These are phyloP conservation scores for Perognathus longimembris DNA, from an alignment of 2,113 vertebrate genomes.

Conservation along the genomic window DNA sequence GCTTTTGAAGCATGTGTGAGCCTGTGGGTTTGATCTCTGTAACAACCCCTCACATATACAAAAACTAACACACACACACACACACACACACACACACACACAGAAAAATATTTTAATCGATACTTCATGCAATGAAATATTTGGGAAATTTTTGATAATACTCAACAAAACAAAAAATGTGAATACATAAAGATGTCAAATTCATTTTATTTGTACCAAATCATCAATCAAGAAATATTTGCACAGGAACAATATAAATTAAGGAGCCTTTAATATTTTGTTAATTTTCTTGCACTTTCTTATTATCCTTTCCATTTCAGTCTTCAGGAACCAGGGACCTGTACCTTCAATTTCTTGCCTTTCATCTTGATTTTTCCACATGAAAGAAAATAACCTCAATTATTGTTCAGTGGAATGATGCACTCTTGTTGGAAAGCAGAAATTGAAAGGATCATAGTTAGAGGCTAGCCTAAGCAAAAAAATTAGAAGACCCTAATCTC, in stretches of 20 bases:
- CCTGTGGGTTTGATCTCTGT: background rate
- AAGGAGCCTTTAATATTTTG: background rate
- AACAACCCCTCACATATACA: background rate
- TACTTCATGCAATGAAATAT: background rate
- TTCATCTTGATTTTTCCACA: background rate
- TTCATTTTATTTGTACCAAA: conserved; percentile 27
- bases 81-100: too few relatives aligned
- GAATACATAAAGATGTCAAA: background rate
- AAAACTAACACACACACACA: too few relatives aligned
- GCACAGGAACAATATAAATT: background rate
- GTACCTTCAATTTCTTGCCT: background rate
- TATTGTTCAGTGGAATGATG: background rate
- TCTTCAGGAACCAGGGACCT: background rate
- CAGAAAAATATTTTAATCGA: background rate
- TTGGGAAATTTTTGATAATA: background rate
- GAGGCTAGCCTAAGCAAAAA: too few relatives aligned
- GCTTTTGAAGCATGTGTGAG: too few relatives aligned
- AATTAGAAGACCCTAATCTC: too few relatives aligned
- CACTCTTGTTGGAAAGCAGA: too few relatives aligned
- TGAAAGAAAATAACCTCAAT: background rate
- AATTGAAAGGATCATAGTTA: too few relatives aligned
- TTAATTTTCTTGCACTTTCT: background rate
- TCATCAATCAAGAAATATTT: background rate
- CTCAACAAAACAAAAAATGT: background rate
- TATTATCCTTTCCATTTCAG: background rate